Evolutionary conservation across 2,113 vertebrate genomes (phyloP).

Genomic region (Neogale vison): DNA sequence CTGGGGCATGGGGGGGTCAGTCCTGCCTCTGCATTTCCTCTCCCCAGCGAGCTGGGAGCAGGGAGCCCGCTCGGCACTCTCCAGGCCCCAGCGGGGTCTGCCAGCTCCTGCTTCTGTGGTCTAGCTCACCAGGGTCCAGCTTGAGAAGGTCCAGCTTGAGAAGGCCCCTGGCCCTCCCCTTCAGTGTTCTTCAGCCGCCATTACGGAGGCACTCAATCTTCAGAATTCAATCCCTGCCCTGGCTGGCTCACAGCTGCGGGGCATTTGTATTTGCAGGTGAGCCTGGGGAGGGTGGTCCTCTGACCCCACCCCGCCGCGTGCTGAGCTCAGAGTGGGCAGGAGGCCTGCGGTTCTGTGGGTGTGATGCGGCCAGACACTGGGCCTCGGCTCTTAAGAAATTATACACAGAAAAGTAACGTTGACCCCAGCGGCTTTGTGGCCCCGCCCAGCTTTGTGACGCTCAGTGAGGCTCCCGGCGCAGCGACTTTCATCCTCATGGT

Average conservation of each 20-base stretch:
- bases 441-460: too few species aligned
- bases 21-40: background rate
- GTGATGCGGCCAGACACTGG: too few species aligned
- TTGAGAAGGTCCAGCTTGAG: background rate
- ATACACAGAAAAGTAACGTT: background rate
- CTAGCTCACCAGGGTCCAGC: rapidly evolving
- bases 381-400: background rate
- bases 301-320: background rate
- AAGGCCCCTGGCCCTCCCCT: background rate
- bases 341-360: background rate
- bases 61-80: background rate
- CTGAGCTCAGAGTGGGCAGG: background rate
- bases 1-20: background rate
- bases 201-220: too few species aligned
- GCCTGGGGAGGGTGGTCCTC: too few species aligned
- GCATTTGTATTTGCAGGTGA: too few species aligned
- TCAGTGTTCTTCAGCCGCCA: too few species aligned
- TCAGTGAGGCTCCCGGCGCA: background rate
- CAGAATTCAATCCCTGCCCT: too few species aligned
- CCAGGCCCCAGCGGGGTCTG: background rate
- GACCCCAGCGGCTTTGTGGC: background rate
- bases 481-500: rapidly evolving
- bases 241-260: too few species aligned
- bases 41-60: background rate
- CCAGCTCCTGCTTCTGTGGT: background rate